Evolutionary conservation across 1,140 invertebrate genomes (phyloP).

Genomic region (Drosophila sucinea): DNA sequence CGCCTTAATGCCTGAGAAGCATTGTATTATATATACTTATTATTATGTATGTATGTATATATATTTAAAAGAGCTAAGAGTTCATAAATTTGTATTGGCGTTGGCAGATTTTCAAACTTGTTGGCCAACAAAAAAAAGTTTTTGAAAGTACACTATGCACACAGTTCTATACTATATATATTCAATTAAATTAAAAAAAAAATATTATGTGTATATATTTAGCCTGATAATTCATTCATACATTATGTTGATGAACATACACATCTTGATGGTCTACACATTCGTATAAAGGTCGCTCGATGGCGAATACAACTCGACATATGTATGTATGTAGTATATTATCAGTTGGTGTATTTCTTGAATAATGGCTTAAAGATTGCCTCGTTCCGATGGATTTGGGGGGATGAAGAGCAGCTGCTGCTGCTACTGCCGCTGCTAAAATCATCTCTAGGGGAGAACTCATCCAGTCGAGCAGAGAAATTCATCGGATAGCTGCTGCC

Average conservation of each 20-base stretch:
- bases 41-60: too few species aligned
- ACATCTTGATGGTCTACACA: too few species aligned
- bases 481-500: constrained; percentile 69
- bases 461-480: constrained; percentile 68
- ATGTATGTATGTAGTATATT: background rate
- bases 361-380: constrained; percentile 91
- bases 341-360: constrained; percentile 88
- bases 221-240: too few species aligned
- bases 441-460: constrained; percentile 81
- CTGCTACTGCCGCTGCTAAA: constrained; percentile 85
- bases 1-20: background rate
- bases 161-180: background rate
- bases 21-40: background rate
- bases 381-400: constrained; percentile 84
- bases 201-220: background rate
- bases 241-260: too few species aligned
- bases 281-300: background rate
- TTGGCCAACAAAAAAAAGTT: background rate
- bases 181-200: constrained; percentile 1
- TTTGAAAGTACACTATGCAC: background rate
- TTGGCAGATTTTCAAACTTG: background rate
- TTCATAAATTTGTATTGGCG: background rate
- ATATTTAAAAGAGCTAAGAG: background rate
- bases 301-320: background rate
- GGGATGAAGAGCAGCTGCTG: constrained; percentile 85